A percentile compares a stretch with the other conserved stretches of the same genome.
These are phyloP conservation scores for Heliconius erato DNA, from an alignment of 2,888 invertebrate genomes.

Conservation along the genomic window DNA sequence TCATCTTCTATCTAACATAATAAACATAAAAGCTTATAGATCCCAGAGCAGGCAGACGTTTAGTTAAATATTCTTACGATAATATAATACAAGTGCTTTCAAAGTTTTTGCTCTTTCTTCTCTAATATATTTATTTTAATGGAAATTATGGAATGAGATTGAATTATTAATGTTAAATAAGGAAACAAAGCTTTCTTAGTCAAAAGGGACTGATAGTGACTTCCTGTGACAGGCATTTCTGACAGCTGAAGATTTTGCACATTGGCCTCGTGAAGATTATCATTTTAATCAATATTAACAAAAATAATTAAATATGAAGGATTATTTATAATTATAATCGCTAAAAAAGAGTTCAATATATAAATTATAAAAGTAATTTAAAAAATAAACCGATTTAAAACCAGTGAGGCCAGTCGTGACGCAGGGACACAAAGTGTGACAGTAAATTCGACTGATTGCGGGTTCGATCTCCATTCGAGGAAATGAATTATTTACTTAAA, in stretches of 20 bases:
- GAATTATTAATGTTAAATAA: conserved; percentile 22
- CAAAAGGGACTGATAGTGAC: conserved; percentile 11
- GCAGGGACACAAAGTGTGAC: no score
- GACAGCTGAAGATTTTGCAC: background rate
- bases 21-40: background rate
- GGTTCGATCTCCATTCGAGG: no score
- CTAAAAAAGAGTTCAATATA: no score
- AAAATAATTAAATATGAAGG: background rate
- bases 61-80: conserved; percentile 3
- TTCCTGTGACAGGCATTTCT: background rate
- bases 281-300: background rate
- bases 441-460: no score
- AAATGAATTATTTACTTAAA: no score
- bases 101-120: background rate
- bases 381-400: no score
- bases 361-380: no score
- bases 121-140: conserved; percentile 14
- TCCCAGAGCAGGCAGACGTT: background rate
- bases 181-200: conserved; percentile 14
- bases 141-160: conserved; percentile 8
- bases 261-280: no score
- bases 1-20: background rate
- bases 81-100: background rate
- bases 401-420: no score
- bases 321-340: background rate